phyloP scores from a whole-genome alignment of 2,888 invertebrate species.

The Lydus trimaculatus region DNA sequence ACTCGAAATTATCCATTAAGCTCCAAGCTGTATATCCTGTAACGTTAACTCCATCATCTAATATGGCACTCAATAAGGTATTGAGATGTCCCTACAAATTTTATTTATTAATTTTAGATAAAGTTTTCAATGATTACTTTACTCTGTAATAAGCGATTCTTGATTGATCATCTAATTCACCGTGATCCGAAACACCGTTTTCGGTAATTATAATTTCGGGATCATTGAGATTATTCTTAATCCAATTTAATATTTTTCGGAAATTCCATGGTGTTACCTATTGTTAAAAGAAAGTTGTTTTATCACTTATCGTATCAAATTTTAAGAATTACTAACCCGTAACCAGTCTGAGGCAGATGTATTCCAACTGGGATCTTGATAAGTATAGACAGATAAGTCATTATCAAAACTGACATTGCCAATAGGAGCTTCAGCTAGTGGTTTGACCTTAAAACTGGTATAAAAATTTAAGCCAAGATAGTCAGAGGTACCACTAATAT shows the following conservation, averaged over 20 bases:
- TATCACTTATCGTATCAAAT: neutral
- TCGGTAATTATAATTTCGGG: conserved; percentile 67
- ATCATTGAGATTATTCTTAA: conserved; percentile 56
- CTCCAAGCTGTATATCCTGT: conserved; percentile 59
- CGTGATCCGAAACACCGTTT: conserved; percentile 63
- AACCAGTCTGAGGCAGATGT: neutral
- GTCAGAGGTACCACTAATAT: conserved; percentile 65
- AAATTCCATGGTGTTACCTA: conserved; percentile 67
- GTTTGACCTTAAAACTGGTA: conserved; percentile 59
- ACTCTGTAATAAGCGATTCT: conserved; percentile 64
- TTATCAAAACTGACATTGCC: conserved; percentile 35
- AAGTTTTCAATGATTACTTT: conserved; percentile 17
- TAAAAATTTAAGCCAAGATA: conserved; percentile 70
- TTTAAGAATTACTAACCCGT: neutral
- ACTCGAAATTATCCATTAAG: conserved; percentile 53
- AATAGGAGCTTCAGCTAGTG: conserved; percentile 56
- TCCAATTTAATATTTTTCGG: conserved; percentile 64
- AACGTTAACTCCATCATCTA: conserved; percentile 55
- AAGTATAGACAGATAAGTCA: conserved; percentile 16
- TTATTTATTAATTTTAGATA: neutral
- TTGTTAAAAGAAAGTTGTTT: neutral
- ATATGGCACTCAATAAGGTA: conserved; percentile 51
- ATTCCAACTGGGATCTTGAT: conserved; percentile 24
- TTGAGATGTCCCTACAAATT: conserved; percentile 59
- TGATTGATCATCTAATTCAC: conserved; percentile 63